Percentiles rank a stretch among this genome's conserved stretches.
phyloP scores from a whole-genome alignment of 1,140 invertebrate genomes.

The Diorhabda sublineata region DNA sequence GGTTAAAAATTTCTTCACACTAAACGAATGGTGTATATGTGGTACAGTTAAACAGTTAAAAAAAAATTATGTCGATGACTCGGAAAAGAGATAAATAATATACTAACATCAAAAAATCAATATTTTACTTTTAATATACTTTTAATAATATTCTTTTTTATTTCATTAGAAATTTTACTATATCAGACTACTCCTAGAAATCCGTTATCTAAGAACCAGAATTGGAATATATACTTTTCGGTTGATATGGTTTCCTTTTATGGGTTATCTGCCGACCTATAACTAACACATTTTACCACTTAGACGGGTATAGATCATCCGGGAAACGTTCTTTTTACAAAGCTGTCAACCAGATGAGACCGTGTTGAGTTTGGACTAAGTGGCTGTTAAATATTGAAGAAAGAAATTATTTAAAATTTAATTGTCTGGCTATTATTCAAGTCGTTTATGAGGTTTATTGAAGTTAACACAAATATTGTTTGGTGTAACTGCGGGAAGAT shows the following conservation, averaged over 20 bases:
- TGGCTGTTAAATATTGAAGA: slow-evolving; percentile 6
- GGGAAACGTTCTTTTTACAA: slow-evolving; percentile 4
- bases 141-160: no score
- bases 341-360: slow-evolving; percentile 3
- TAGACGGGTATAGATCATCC: slow-evolving; percentile 23
- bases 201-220: slow-evolving; percentile 3
- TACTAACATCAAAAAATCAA: no score
- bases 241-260: slow-evolving; percentile 16
- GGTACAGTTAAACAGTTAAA: no score
- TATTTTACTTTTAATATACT: no score
- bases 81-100: no score
- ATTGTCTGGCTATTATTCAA: not conserved
- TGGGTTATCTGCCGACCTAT: slow-evolving; percentile 23
- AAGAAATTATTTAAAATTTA: slow-evolving; percentile 7
- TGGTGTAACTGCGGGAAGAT: no score
- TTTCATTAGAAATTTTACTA: no score
- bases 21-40: no score
- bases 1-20: no score
- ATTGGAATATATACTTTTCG: slow-evolving; percentile 1
- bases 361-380: not conserved
- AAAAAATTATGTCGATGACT: no score
- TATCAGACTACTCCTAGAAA: not conserved
- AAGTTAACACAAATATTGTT: not conserved
- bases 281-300: slow-evolving; percentile 28
- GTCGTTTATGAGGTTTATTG: not conserved